Percentiles rank a stretch among this genome's conserved stretches.
phyloP scores from a whole-genome alignment of 2,888 invertebrate genomes.

The Cryptocheilus praepositus region DNA sequence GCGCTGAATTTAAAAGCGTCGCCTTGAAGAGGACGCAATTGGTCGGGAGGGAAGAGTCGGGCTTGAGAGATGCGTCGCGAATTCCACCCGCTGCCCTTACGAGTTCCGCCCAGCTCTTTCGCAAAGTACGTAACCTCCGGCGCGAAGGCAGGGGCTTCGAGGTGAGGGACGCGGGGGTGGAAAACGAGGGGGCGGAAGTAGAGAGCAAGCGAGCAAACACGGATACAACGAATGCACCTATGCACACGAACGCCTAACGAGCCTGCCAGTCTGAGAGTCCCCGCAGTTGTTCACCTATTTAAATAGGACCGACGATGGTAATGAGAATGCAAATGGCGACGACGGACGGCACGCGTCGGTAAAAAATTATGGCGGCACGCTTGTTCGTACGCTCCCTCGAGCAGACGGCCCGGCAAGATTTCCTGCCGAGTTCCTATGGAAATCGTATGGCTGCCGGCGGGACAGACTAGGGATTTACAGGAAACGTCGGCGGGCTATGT shows the following conservation, averaged over 20 bases:
- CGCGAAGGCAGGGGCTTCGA: too few relatives aligned
- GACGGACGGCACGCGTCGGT: slow-evolving; percentile 14
- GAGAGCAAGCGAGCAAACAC: not conserved
- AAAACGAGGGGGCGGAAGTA: too few relatives aligned
- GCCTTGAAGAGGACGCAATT: not conserved
- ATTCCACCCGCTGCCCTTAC: not conserved
- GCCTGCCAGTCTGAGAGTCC: slow-evolving; percentile 22
- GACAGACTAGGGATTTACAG: too few relatives aligned
- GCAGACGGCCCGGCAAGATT: too few relatives aligned
- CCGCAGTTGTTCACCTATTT: slow-evolving; percentile 65
- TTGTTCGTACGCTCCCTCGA: too few relatives aligned
- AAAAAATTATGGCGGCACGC: too few relatives aligned
- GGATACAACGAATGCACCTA: slow-evolving; percentile 5
- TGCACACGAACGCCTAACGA: slow-evolving; percentile 40
- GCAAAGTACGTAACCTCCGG: too few relatives aligned
- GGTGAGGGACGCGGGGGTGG: too few relatives aligned
- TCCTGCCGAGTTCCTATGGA: too few relatives aligned
- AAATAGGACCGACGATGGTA: slow-evolving; percentile 68
- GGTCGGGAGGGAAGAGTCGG: not conserved
- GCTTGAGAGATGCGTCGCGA: not conserved
- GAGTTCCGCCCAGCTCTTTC: too few relatives aligned
- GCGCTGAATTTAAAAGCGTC: slow-evolving; percentile 62
- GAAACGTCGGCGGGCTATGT: too few relatives aligned
- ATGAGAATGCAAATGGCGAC: slow-evolving; percentile 71
- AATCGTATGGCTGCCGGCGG: too few relatives aligned